Conservation (phyloP, 2,888 invertebrate species). For the Caenorhabditis drosophilae region DNA sequence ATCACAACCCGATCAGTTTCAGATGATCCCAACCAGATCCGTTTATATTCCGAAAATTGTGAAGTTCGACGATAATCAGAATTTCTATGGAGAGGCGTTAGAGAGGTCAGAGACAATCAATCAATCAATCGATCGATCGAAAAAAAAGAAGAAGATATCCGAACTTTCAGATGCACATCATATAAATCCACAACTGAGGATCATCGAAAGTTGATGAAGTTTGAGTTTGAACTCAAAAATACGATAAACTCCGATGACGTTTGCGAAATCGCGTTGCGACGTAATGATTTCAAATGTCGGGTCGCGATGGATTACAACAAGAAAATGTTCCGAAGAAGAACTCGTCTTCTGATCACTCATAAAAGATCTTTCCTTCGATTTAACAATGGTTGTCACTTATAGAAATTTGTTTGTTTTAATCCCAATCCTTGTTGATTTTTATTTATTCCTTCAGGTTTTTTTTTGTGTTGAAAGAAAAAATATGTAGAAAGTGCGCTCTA, state of each 20-base stretch:
- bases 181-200: slow-evolving; percentile 36
- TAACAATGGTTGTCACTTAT: slow-evolving; percentile 31
- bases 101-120: too few species aligned
- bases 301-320: slow-evolving; percentile 40
- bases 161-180: too few species aligned
- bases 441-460: too few species aligned
- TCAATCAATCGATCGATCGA: too few species aligned
- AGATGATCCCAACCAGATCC: slow-evolving; percentile 19
- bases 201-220: slow-evolving; percentile 32
- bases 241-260: slow-evolving; percentile 30
- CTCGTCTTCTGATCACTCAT: slow-evolving; percentile 30
- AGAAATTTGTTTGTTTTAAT: neutral
- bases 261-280: slow-evolving; percentile 26
- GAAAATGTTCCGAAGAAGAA: slow-evolving; percentile 34
- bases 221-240: slow-evolving; percentile 35
- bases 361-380: slow-evolving; percentile 30
- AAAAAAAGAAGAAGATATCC: too few species aligned
- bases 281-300: slow-evolving; percentile 37
- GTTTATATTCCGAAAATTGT: slow-evolving; percentile 32
- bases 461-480: too few species aligned
- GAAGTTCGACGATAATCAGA: slow-evolving; percentile 35
- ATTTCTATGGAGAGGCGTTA: slow-evolving; percentile 32
- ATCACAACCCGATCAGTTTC: slow-evolving; percentile 4
- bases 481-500: too few species aligned
- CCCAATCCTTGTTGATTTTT: too few species aligned